Percentiles rank a stretch among this genome's conserved stretches.
These are phyloP conservation scores for Ochotona princeps DNA, from an alignment of 2,113 vertebrate genomes.

Conservation along the genomic window DNA sequence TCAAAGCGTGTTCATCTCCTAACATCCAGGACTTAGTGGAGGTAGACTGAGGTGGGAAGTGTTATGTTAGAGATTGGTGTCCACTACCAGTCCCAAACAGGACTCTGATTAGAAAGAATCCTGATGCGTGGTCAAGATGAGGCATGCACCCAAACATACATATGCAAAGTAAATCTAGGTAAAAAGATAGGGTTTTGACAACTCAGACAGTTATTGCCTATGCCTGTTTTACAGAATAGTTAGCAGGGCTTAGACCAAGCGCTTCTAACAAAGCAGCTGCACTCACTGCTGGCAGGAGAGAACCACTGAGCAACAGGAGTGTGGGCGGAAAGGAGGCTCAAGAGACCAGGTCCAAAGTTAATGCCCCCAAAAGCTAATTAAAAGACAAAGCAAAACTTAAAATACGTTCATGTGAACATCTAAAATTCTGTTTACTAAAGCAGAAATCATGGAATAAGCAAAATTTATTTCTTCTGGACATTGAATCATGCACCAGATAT, in stretches of 20 bases:
- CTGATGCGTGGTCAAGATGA: neutral
- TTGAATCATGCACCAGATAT: neutral
- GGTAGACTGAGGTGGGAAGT: rapidly evolving
- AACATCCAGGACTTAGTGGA: neutral
- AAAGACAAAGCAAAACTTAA: neutral
- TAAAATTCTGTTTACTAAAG: neutral
- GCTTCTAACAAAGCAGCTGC: neutral
- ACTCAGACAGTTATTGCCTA: neutral
- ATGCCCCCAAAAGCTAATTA: neutral
- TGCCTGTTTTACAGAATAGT: neutral
- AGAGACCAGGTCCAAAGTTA: neutral
- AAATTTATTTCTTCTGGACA: neutral
- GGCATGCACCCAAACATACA: neutral
- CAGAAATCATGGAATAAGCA: neutral
- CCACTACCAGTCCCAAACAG: neutral
- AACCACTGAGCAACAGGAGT: neutral
- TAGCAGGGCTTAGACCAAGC: neutral
- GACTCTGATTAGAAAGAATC: neutral
- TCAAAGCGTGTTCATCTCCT: neutral
- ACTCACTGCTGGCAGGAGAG: neutral
- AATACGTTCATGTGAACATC: neutral
- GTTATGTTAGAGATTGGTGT: neutral
- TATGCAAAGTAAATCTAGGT: no score
- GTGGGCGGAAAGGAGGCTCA: neutral
- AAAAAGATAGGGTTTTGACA: neutral